phyloP scores from a whole-genome alignment of 2,888 invertebrate species.

The Philhelius pedissequus region DNA sequence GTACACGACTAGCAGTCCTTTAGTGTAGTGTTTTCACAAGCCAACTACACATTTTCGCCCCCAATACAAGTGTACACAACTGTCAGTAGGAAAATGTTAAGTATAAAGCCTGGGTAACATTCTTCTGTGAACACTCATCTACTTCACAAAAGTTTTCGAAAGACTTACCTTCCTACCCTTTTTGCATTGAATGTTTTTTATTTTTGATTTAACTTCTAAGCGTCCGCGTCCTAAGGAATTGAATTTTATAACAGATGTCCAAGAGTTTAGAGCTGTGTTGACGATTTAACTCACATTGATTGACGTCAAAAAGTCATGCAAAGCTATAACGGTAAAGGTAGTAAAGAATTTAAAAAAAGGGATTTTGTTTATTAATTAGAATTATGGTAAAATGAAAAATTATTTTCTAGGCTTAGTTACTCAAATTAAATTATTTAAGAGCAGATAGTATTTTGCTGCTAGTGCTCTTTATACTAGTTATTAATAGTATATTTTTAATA shows the following conservation, averaged over 20 bases:
- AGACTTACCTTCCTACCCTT: slow-evolving; percentile 49
- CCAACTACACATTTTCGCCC: slow-evolving; percentile 33
- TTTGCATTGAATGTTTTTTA: slow-evolving; percentile 3
- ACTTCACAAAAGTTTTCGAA: slow-evolving; percentile 36
- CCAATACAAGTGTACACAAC: slow-evolving; percentile 37
- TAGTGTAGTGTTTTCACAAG: slow-evolving; percentile 44
- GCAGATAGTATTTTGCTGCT: too few relatives aligned
- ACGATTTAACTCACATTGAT: slow-evolving; percentile 47
- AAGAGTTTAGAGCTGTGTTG: slow-evolving; percentile 51
- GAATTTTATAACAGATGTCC: slow-evolving; percentile 59
- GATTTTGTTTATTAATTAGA: not conserved
- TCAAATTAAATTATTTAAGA: too few relatives aligned
- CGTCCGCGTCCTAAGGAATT: slow-evolving; percentile 3
- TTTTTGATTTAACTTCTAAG: slow-evolving; percentile 25
- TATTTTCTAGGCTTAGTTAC: too few relatives aligned
- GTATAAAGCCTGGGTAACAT: slow-evolving; percentile 10
- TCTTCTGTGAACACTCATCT: slow-evolving; percentile 39
- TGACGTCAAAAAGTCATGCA: slow-evolving; percentile 65
- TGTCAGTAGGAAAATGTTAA: slow-evolving; percentile 25
- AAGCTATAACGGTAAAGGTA: not conserved
- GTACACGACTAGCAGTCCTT: slow-evolving; percentile 18
- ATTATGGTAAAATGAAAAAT: too few relatives aligned
- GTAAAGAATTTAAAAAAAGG: not conserved
- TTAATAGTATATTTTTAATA: too few relatives aligned
- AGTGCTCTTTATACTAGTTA: too few relatives aligned